Evolutionary conservation across 23 tunicate species (phyloP), one percentile per base, ranked within the genome.

Genomic region (Ciona savignyi): DNA sequence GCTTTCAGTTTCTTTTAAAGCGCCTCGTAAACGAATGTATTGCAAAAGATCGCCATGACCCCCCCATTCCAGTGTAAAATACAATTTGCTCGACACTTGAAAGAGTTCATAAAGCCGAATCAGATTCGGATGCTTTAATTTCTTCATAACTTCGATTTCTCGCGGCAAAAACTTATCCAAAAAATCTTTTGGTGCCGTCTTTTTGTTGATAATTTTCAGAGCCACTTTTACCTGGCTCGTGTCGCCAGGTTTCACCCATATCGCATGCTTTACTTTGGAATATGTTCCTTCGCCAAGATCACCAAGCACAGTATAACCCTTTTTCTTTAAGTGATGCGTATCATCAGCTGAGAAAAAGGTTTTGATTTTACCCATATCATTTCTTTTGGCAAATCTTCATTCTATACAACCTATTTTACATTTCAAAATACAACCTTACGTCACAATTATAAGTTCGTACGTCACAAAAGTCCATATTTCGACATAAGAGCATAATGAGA

Each of bases 151-250:
- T 61, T 83, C 90, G 35, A 81, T 79, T 73, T 93, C 98, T 0
- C 98, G 67, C 9, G 98, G 98, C 51, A 83, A 68, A 74, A 93
- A 93, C 73, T 93, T 93, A 35, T 93, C 98, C 34, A 88, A 68
- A 66, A 93, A 93, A 51, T 93, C 98, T 33, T 78, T 72, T n/a
- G 98, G 98, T 9, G 98, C 98, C 56, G 98, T 93, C 33, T 86
- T 86, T 72, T 86, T 86, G 85, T 93, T 86, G 31, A 93, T 93
- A 22, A 93, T 81, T 68, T 93, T 93, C 24, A 93, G 67, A 27
- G 98, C 98, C 2, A 93, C 87, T 48, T 81, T 83, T 19, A 83
- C 51, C 19, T 35, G 73, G 23, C 51, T 33, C 23, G 63, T 67
- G 30, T 81, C 83, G 3, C 85, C 88, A 1, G 81, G 85, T 73